A percentile compares a stretch with the other conserved stretches of the same genome.
Evolutionary conservation across 2,888 invertebrate genomes (phyloP).

Genomic region (Steinernema hermaphroditum): DNA sequence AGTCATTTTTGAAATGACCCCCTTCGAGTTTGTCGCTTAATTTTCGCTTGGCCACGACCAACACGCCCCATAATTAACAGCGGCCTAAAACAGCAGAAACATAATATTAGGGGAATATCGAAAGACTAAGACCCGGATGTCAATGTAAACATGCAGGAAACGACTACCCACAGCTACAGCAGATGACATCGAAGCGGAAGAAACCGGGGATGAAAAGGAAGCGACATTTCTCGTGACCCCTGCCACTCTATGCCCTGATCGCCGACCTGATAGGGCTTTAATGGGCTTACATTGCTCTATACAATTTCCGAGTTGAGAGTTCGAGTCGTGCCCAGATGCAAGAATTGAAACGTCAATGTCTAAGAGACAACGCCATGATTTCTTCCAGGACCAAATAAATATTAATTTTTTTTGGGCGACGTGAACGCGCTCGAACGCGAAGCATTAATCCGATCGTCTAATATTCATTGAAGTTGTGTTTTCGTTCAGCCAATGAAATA

Average conservation of each 20-base stretch:
- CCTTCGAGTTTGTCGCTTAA: no score
- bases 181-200: conserved; percentile 7
- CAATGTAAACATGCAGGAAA: not conserved
- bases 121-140: not conserved
- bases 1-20: no score
- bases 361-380: not conserved
- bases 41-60: no score
- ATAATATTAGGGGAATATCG: not conserved
- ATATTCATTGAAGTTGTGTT: conserved; percentile 29
- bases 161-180: not conserved
- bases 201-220: not conserved
- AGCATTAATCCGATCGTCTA: conserved; percentile 28
- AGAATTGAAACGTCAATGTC: not conserved
- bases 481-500: conserved; percentile 26
- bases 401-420: conserved; percentile 25
- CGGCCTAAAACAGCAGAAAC: not conserved
- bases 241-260: not conserved
- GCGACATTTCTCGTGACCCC: not conserved
- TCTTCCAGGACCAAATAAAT: not conserved
- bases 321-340: not conserved
- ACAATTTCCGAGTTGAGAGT: not conserved
- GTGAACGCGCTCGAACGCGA: not conserved
- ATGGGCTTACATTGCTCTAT: conserved; percentile 1
- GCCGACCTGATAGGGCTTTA: not conserved
- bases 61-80: not conserved